phyloP scores from a whole-genome alignment of 1,140 invertebrate species.

The Protaetia brevitarsis region DNA sequence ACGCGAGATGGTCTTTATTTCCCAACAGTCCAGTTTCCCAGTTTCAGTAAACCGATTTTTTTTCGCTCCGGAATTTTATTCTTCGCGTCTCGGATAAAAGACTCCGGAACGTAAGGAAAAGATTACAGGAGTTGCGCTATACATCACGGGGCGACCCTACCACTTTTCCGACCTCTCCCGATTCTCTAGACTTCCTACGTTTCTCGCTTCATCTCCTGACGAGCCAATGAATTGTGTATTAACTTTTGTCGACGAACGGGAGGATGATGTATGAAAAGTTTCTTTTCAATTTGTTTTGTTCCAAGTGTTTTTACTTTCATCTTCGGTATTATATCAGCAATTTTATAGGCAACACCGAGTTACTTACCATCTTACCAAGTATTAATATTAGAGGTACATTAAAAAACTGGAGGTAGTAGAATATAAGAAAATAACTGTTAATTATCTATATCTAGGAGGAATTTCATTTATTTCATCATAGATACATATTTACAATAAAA shows the following conservation, averaged over 20 bases:
- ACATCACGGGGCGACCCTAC: background rate
- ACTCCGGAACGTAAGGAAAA: background rate
- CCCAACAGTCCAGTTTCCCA: slow-evolving; percentile 42
- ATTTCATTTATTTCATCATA: no score
- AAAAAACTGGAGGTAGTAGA: no score
- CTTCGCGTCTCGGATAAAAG: slow-evolving; percentile 1
- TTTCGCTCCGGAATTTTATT: slow-evolving; percentile 4
- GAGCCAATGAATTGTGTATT: slow-evolving; percentile 9
- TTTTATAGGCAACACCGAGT: no score
- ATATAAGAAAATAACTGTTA: no score
- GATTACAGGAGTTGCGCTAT: background rate
- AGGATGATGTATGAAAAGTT: background rate
- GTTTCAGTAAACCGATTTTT: slow-evolving; percentile 9
- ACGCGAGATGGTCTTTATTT: slow-evolving; percentile 39
- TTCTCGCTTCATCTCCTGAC: background rate
- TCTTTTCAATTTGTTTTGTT: background rate
- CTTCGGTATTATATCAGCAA: no score
- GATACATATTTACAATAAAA: no score
- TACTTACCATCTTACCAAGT: no score
- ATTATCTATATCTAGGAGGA: no score
- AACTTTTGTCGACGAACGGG: background rate
- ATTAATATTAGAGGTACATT: no score
- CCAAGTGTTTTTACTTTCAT: no score
- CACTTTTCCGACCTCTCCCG: background rate
- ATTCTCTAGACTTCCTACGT: background rate